Conservation (phyloP, 2,888 invertebrate species). For the Chaitophorus viminalis region DNA sequence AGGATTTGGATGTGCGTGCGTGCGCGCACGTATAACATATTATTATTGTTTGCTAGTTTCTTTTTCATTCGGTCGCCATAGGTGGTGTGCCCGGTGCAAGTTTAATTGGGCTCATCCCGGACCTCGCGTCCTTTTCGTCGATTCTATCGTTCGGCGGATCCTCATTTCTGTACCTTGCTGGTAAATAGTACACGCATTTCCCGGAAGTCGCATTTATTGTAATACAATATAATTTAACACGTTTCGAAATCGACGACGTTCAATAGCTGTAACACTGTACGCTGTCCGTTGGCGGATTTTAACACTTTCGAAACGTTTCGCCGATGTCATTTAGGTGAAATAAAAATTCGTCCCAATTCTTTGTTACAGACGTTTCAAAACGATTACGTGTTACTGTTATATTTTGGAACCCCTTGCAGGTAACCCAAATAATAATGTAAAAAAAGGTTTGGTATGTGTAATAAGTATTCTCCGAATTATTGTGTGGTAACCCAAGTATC, state of each 20-base stretch:
- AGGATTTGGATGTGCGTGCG: constrained; percentile 28
- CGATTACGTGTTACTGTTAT: constrained; percentile 16
- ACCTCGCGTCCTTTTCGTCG: neutral
- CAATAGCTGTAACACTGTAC: neutral
- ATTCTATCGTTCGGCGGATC: neutral
- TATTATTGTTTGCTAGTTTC: constrained; percentile 16
- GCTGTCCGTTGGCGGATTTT: neutral
- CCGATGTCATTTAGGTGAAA: neutral
- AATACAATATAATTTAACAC: neutral
- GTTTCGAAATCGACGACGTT: constrained; percentile 15
- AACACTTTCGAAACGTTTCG: neutral
- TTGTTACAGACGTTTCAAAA: constrained; percentile 5
- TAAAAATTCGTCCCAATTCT: constrained; percentile 8
- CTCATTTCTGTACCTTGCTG: neutral
- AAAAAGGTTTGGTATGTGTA: constrained; percentile 35
- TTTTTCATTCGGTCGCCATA: constrained; percentile 12
- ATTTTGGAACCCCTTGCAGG: constrained; percentile 9
- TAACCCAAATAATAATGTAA: constrained; percentile 24
- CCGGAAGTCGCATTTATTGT: constrained; percentile 45
- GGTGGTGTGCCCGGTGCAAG: neutral
- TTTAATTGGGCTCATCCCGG: neutral
- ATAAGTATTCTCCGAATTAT: constrained; percentile 11
- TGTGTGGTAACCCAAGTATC: constrained; percentile 35
- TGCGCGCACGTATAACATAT: neutral
- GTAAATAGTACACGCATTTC: neutral